A percentile compares a stretch with the other conserved stretches of the same genome.
These are phyloP conservation scores for Coryphaenoides rupestris DNA, from an alignment of 2,113 vertebrate species.

Conservation along the genomic window DNA sequence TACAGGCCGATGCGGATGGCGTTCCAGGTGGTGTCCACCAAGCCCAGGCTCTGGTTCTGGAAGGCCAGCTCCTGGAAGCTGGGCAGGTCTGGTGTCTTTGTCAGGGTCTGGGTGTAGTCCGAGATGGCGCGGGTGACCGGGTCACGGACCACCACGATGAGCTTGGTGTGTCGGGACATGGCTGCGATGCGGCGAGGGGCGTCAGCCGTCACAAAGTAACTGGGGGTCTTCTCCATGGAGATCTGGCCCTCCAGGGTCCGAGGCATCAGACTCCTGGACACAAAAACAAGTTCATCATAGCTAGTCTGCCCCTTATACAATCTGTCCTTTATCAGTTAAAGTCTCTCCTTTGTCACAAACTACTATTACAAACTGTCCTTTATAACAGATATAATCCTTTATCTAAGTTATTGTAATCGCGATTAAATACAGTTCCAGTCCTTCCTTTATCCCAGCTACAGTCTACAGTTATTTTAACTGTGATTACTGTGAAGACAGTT, in stretches of 20 bases:
- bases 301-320: not conserved
- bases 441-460: too few species aligned
- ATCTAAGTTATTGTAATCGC: too few species aligned
- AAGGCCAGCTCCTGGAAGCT: slow-evolving; percentile 90
- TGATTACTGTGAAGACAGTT: too few species aligned
- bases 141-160: slow-evolving; percentile 89
- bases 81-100: slow-evolving; percentile 87
- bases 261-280: slow-evolving; percentile 86
- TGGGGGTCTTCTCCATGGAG: slow-evolving; percentile 93
- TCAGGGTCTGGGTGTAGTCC: slow-evolving; percentile 70
- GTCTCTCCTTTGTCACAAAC: too few species aligned
- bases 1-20: slow-evolving; percentile 94
- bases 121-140: slow-evolving; percentile 71
- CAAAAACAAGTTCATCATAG: not conserved
- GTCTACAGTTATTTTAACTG: too few species aligned
- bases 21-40: slow-evolving; percentile 88
- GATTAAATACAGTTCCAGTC: too few species aligned
- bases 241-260: slow-evolving; percentile 86
- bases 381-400: too few species aligned
- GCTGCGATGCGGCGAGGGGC: slow-evolving; percentile 81
- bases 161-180: slow-evolving; percentile 84
- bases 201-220: slow-evolving; percentile 90
- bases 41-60: slow-evolving; percentile 84
- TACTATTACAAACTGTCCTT: too few species aligned
- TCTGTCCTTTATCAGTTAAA: too few species aligned